A percentile compares a stretch with the other conserved stretches of the same genome.
Evolutionary conservation across 2,888 invertebrate species (phyloP).

Genomic region (Agrochola circellaris): DNA sequence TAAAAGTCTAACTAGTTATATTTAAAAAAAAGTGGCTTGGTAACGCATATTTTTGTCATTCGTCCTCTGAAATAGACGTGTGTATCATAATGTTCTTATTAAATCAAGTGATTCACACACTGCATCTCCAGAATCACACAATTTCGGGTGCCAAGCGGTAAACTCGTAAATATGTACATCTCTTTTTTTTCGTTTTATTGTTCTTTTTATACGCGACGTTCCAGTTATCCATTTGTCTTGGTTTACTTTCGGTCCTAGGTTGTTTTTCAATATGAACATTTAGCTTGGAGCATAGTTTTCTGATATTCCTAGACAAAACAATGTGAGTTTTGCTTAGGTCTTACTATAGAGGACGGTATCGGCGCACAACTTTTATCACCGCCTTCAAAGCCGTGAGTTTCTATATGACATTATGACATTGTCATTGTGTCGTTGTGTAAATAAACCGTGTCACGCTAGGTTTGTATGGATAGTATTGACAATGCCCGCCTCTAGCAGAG

Average conservation of each 20-base stretch:
- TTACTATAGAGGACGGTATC: too few relatives aligned
- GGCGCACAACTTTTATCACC: too few relatives aligned
- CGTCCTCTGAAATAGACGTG: constrained; percentile 34
- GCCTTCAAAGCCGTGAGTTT: too few relatives aligned
- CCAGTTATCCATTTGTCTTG: constrained; percentile 25
- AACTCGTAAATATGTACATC: constrained; percentile 43
- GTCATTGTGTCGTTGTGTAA: too few relatives aligned
- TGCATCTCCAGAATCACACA: constrained; percentile 38
- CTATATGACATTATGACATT: too few relatives aligned
- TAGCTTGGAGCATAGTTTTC: too few relatives aligned
- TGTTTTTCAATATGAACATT: too few relatives aligned
- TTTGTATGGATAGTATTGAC: too few relatives aligned
- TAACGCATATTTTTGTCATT: constrained; percentile 35
- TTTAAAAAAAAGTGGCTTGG: constrained; percentile 29
- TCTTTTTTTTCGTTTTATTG: constrained; percentile 36
- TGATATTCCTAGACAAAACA: too few relatives aligned
- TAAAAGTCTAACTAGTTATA: not conserved
- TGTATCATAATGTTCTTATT: constrained; percentile 40
- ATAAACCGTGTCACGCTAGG: too few relatives aligned
- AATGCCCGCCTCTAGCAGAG: too few relatives aligned
- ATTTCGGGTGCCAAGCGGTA: constrained; percentile 47
- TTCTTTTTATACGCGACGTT: constrained; percentile 38
- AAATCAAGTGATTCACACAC: constrained; percentile 42
- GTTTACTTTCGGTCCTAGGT: not conserved
- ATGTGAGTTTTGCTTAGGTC: too few relatives aligned